A percentile compares a stretch with the other conserved stretches of the same genome.
These are phyloP conservation scores for Spodoptera frugiperda DNA, from an alignment of 1,140 invertebrate genomes.

Conservation along the genomic window DNA sequence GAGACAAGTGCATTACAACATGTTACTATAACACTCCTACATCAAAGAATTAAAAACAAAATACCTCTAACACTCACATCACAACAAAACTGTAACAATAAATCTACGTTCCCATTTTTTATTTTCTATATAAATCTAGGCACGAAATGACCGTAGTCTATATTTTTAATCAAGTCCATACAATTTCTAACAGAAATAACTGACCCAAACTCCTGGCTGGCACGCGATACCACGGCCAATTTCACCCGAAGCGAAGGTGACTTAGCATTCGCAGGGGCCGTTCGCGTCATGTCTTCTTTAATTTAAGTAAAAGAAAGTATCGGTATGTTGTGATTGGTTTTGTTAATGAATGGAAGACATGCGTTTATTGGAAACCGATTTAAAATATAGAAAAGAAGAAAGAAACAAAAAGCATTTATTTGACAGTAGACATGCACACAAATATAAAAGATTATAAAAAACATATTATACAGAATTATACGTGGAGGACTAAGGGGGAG, in stretches of 20 bases:
- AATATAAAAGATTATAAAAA: no score
- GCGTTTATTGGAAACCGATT: no score
- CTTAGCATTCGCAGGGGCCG: background rate
- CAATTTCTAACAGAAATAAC: slow-evolving; percentile 35
- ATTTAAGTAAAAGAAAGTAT: background rate
- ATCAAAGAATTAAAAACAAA: background rate
- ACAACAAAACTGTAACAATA: slow-evolving; percentile 6
- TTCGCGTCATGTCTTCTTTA: slow-evolving; percentile 1
- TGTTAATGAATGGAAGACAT: no score
- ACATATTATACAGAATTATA: no score
- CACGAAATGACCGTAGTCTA: slow-evolving; percentile 22
- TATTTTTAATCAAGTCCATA: slow-evolving; percentile 36
- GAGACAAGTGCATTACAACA: no score
- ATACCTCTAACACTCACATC: slow-evolving; percentile 3
- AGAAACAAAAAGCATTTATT: no score
- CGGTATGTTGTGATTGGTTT: no score
- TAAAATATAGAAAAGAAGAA: no score
- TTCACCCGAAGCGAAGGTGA: slow-evolving; percentile 16
- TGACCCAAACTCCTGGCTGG: slow-evolving; percentile 20
- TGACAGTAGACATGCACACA: no score
- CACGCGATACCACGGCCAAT: slow-evolving; percentile 18
- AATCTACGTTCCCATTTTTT: slow-evolving; percentile 5
- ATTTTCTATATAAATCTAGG: slow-evolving; percentile 31
- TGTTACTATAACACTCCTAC: no score
- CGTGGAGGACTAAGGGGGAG: no score